Percentiles rank a stretch among this genome's conserved stretches.
phyloP scores from a whole-genome alignment of 2,797 vertebrate genomes.

The Melanotaenia parkinsoni region DNA sequence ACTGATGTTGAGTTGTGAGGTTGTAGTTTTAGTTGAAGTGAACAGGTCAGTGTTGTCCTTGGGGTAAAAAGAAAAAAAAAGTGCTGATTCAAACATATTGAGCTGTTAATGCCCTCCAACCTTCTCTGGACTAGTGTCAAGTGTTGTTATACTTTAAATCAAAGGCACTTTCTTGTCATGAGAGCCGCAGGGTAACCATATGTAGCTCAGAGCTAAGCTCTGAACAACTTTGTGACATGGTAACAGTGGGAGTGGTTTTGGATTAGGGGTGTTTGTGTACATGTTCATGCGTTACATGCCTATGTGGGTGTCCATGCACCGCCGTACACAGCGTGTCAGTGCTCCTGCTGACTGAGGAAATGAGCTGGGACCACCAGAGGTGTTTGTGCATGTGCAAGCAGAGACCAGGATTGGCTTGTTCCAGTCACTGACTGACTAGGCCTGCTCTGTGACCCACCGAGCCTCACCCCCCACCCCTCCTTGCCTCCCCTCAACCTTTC shows the following conservation, averaged over 20 bases:
- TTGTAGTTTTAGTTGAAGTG: constrained; percentile 55
- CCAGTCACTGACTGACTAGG: constrained; percentile 71
- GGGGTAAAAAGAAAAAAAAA: constrained; percentile 21
- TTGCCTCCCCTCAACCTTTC: constrained; percentile 7
- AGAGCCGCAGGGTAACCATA: constrained; percentile 29
- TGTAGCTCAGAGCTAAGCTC: constrained; percentile 32
- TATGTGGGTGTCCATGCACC: constrained; percentile 75
- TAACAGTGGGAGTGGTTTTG: constrained; percentile 57
- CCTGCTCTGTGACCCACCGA: constrained; percentile 71
- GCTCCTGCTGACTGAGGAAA: constrained; percentile 80
- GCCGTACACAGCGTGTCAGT: constrained; percentile 62
- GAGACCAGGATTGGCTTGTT: constrained; percentile 67
- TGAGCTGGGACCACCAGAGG: constrained; percentile 85
- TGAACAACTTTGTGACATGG: constrained; percentile 30
- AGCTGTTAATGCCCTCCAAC: constrained; percentile 63
- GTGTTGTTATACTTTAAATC: constrained; percentile 61
- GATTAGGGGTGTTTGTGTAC: constrained; percentile 65
- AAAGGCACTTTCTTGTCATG: constrained; percentile 43
- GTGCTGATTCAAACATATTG: constrained; percentile 73
- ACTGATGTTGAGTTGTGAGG: constrained; percentile 36
- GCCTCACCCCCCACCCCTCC: constrained; percentile 20
- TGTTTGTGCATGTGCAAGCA: constrained; percentile 74
- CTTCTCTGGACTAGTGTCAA: constrained; percentile 57
- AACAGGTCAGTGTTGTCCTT: constrained; percentile 71
- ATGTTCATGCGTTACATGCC: constrained; percentile 66